These are phyloP conservation scores for Magallana angulata DNA, from an alignment of 1,140 invertebrate genomes.

Conservation along the genomic window DNA sequence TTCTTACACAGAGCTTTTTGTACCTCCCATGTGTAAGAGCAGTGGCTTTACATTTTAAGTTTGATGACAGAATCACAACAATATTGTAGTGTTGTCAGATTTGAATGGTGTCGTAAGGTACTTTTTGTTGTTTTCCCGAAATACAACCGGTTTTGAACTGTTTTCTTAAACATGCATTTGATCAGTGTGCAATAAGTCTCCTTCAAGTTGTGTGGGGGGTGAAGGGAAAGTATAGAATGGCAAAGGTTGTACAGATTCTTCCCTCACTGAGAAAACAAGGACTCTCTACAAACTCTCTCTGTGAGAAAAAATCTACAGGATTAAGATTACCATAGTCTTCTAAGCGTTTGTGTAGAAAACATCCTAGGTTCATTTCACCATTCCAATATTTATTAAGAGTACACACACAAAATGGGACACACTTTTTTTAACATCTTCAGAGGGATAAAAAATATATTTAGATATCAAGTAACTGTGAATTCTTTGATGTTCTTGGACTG, in stretches of 20 bases:
- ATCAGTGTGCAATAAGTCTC: no score
- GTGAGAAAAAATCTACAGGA: neutral
- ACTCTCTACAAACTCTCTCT: neutral
- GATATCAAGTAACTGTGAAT: neutral
- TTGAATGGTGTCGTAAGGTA: no score
- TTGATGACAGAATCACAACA: neutral
- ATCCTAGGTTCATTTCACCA: neutral
- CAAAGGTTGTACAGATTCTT: neutral
- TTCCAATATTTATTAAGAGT: slow-evolving; percentile 5
- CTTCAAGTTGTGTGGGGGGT: no score
- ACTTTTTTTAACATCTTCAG: neutral
- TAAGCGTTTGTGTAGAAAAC: no score
- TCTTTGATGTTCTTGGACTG: slow-evolving; percentile 23
- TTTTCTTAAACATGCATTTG: no score
- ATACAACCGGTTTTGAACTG: no score
- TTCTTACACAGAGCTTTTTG: neutral
- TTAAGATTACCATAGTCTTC: neutral
- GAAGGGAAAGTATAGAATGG: no score
- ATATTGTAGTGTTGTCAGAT: neutral
- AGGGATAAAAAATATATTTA: neutral
- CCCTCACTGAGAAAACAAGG: neutral
- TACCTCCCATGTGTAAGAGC: neutral
- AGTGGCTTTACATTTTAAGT: neutral
- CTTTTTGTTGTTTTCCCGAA: no score
- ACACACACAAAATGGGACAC: neutral